A percentile compares a stretch with the other conserved stretches of the same genome.
Evolutionary conservation across 2,888 invertebrate genomes (phyloP).

Genomic region (Tricholauxania praeusta): DNA sequence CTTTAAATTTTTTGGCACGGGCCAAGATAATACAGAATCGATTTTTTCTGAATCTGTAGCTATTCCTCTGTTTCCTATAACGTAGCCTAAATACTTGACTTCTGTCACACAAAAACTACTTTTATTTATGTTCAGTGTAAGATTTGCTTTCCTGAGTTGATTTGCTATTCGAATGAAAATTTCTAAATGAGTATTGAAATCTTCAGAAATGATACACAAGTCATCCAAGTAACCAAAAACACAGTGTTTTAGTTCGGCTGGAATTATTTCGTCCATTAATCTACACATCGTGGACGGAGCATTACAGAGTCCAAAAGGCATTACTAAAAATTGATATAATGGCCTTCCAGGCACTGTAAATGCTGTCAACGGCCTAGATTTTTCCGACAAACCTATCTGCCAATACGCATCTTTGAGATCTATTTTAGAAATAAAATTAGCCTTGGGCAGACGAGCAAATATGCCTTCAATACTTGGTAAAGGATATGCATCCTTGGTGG

Average conservation of each 20-base stretch:
- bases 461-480: too few species aligned
- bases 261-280: conserved; percentile 7
- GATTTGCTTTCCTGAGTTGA: neutral
- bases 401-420: neutral
- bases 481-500: too few species aligned
- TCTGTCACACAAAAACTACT: neutral
- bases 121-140: neutral
- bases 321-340: conserved; percentile 37
- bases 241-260: neutral
- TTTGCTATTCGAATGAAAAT: conserved; percentile 31
- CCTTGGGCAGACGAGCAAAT: too few species aligned
- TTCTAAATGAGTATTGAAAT: conserved; percentile 21
- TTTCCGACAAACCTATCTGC: conserved; percentile 37
- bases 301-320: conserved; percentile 38
- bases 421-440: too few species aligned
- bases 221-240: conserved; percentile 6
- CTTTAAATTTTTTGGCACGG: conserved; percentile 3
- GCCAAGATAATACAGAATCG: neutral
- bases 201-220: conserved; percentile 8
- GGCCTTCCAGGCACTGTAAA: conserved; percentile 42
- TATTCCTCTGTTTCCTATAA: neutral
- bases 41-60: neutral
- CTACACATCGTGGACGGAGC: conserved; percentile 27
- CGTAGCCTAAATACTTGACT: conserved; percentile 1
- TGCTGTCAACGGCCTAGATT: conserved; percentile 32